Percentiles rank a stretch among this genome's conserved stretches.
Conservation (phyloP, 2,888 invertebrate genomes). For the Emesis furor region DNA sequence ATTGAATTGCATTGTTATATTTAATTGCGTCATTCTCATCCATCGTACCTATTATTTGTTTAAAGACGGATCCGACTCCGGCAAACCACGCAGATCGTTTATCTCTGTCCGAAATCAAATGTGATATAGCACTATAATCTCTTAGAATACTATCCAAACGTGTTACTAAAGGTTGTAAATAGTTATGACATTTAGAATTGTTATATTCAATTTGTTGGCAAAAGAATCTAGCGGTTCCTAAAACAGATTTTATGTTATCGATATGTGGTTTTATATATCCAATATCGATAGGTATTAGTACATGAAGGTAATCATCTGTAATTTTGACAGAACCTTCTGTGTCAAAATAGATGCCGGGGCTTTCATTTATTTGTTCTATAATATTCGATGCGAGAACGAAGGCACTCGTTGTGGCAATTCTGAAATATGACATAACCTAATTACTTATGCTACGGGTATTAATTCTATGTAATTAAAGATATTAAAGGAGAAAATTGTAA, state of each 20-base stretch:
- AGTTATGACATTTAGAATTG: constrained; percentile 32
- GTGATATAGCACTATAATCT: constrained; percentile 40
- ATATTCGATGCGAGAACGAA: constrained; percentile 6
- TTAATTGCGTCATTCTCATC: constrained; percentile 73
- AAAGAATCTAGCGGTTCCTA: constrained; percentile 45
- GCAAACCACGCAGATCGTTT: constrained; percentile 70
- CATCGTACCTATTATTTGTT: constrained; percentile 74
- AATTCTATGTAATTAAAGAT: too few species aligned
- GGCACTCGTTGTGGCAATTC: background rate
- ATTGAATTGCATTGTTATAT: constrained; percentile 71
- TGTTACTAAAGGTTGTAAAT: constrained; percentile 26
- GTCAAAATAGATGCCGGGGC: constrained; percentile 70
- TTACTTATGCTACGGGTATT: too few species aligned
- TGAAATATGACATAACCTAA: background rate
- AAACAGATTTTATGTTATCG: constrained; percentile 57
- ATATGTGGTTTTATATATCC: constrained; percentile 62
- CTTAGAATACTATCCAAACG: constrained; percentile 33
- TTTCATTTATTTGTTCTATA: constrained; percentile 36
- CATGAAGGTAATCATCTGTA: constrained; percentile 43
- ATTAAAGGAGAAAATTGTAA: too few species aligned
- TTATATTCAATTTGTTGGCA: constrained; percentile 49
- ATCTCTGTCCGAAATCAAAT: constrained; percentile 27
- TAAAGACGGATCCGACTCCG: constrained; percentile 69
- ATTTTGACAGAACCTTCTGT: constrained; percentile 63
- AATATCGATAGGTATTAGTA: constrained; percentile 68